Conservation (phyloP, 2,113 vertebrate genomes). For the Mesembrinibis cayennensis region DNA sequence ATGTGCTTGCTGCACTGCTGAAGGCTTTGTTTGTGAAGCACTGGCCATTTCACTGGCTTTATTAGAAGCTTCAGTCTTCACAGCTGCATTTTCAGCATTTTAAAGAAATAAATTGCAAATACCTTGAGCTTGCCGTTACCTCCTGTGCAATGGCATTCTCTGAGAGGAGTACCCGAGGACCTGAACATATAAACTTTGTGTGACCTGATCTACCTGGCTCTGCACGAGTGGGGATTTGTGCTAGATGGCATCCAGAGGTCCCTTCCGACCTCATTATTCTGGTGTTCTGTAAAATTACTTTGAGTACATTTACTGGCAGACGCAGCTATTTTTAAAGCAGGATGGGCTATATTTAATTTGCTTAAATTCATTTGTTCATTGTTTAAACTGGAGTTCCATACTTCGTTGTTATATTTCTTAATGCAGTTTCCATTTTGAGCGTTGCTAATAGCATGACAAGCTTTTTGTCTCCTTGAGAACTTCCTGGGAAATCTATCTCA, state of each 20-base stretch:
- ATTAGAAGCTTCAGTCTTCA: neutral
- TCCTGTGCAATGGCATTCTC: neutral
- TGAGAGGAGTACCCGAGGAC: neutral
- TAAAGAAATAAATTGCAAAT: neutral
- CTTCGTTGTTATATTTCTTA: accelerated
- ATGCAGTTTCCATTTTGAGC: neutral
- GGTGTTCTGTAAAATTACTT: neutral
- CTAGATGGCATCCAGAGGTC: neutral
- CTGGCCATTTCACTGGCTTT: neutral
- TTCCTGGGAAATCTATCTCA: neutral
- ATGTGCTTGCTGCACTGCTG: neutral
- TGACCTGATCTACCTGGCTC: neutral
- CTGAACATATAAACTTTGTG: neutral
- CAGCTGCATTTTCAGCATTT: neutral
- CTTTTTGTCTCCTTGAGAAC: neutral
- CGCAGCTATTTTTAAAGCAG: neutral
- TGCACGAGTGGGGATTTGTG: neutral
- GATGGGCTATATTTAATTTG: neutral
- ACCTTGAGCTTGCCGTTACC: neutral
- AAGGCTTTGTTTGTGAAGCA: neutral
- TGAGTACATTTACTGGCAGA: neutral
- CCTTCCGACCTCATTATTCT: neutral
- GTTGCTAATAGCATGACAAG: neutral
- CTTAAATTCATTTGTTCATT: neutral
- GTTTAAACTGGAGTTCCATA: neutral